Evolutionary conservation across 37 sponge, comb jelly and placozoan genomes (phyloP).

Genomic region (Lycopodina hypogea): DNA sequence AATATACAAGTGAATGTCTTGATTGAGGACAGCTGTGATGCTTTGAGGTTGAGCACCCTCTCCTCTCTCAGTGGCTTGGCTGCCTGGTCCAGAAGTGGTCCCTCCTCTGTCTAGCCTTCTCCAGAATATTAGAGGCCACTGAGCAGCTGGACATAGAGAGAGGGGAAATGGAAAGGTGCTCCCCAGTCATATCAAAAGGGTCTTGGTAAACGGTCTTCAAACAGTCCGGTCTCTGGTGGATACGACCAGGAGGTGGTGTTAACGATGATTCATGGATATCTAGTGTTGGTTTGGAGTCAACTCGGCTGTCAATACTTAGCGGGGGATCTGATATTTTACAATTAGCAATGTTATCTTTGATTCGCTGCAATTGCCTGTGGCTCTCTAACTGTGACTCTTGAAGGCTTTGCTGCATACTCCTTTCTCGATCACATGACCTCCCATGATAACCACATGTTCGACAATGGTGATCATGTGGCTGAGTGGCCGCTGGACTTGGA

Average conservation of each 20-base stretch:
- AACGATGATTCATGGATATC: too few species aligned
- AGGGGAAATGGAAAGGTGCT: conserved; percentile 41
- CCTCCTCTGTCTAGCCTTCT: conserved; percentile 49
- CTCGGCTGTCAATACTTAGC: too few species aligned
- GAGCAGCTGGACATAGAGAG: conserved; percentile 66
- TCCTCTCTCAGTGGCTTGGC: neutral
- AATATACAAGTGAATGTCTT: too few species aligned
- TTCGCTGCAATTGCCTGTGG: neutral
- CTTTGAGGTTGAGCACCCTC: neutral
- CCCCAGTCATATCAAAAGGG: neutral
- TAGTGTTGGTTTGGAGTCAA: too few species aligned
- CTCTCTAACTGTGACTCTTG: neutral
- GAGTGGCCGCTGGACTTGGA: too few species aligned
- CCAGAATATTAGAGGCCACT: conserved; percentile 66
- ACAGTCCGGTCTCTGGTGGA: too few species aligned
- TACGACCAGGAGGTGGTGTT: too few species aligned
- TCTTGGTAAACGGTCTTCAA: neutral
- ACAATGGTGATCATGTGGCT: neutral
- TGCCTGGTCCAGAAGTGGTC: conserved; percentile 38
- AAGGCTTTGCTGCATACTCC: neutral
- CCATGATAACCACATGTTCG: neutral
- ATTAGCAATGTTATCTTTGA: too few species aligned
- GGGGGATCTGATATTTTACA: too few species aligned
- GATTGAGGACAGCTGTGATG: too few species aligned
- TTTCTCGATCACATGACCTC: neutral